Evolutionary conservation across 1,140 invertebrate species (phyloP).

Genomic region (Pseudomyrmex dendroicus): DNA sequence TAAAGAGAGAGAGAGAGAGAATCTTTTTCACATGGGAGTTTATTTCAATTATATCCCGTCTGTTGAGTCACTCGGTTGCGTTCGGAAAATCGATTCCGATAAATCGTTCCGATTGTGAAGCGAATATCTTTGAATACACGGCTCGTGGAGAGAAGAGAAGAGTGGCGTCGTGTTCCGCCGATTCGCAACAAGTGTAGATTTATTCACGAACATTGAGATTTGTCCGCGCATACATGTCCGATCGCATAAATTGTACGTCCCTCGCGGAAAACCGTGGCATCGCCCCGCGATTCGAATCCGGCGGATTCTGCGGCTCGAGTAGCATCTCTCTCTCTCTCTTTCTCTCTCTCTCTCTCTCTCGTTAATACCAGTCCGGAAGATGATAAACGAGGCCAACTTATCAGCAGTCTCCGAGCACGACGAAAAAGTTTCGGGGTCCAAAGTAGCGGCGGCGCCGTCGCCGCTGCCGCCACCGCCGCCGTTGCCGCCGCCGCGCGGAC

Average conservation of each 20-base stretch:
- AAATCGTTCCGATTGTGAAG: slow-evolving; percentile 43
- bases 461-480: too few relatives aligned
- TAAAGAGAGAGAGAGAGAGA: not conserved
- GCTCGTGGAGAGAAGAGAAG: slow-evolving; percentile 16
- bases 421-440: slow-evolving; percentile 70
- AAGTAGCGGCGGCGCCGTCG: slow-evolving; percentile 65
- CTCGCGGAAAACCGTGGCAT: slow-evolving; percentile 65
- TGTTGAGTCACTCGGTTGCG: not conserved
- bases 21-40: slow-evolving; percentile 1
- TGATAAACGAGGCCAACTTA: slow-evolving; percentile 76
- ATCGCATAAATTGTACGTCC: slow-evolving; percentile 45
- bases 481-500: slow-evolving; percentile 2
- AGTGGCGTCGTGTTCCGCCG: slow-evolving; percentile 37
- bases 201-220: slow-evolving; percentile 47
- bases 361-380: slow-evolving; percentile 73
- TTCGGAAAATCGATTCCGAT: slow-evolving; percentile 30
- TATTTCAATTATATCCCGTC: slow-evolving; percentile 31
- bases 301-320: slow-evolving; percentile 69
- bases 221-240: slow-evolving; percentile 17
- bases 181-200: slow-evolving; percentile 69
- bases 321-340: slow-evolving; percentile 53
- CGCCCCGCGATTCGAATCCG: slow-evolving; percentile 68
- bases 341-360: too few relatives aligned
- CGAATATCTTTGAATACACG: not conserved
- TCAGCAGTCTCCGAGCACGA: slow-evolving; percentile 72